Evolutionary conservation across 1,140 invertebrate genomes (phyloP), one percentile per base, ranked within the genome.

Genomic region (Drosophila melanica): DNA sequence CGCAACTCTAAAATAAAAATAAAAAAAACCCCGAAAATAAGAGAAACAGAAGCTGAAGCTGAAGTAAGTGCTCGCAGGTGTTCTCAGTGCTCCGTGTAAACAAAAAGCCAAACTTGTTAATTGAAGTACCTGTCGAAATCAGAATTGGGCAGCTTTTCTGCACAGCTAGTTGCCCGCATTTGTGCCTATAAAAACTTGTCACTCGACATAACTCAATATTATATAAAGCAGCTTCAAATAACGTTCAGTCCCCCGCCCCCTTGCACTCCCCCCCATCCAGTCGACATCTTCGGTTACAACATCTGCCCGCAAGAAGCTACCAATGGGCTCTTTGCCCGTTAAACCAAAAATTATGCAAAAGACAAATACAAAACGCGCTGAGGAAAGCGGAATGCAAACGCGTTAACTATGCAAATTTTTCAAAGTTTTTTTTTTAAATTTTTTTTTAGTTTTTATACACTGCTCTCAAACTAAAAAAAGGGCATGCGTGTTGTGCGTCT

Each of bases 381-480:
- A 87, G 84, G 68, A 87, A 89, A 89, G 78, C 78, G 78, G 64
- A 79, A 84, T 63, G 59, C 65, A 75, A 85, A 85, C 84, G 55
- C 84, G 65, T 64, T 70, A 68, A 57, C 79, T 42, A 63, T 79
- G 85, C 68, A 89, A 75, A 66, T 75, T 67, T 37, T 33, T 39
- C 5, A 12, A 20, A 20, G 20, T 23, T 11, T 23, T 55, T 39
- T 23, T 3, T 14, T 41, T 10, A 20, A 9, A 1, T 14, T 35
- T 33, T 33, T 33, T 33, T 33, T 39, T n/a, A n/a, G 9, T 27
- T 47, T 23, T n/a, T n/a, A 4, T 23, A 35, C 33, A 35, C 33
- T 35, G 33, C 8, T 35, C 9, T 9, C 8, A 35, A 2, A 9
- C 0, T 10, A 0, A 0, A 8, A 35, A 35, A 8, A 35, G 33